Conservation (phyloP, 2,888 invertebrate species). For the Phaedon cochleariae region DNA sequence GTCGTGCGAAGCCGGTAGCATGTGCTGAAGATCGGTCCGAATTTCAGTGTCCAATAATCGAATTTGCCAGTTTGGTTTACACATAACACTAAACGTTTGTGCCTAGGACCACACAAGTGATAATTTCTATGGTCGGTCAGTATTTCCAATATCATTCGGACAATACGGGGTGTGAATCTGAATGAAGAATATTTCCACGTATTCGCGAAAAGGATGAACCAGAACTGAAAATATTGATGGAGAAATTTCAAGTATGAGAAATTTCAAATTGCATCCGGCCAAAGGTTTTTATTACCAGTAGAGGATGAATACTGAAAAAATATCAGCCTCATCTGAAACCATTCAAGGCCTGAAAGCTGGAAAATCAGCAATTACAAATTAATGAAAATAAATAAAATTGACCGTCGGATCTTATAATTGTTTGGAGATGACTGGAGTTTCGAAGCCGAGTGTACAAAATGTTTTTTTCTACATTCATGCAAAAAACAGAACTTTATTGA, state of each 20-base stretch:
- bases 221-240: too few relatives aligned
- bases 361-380: background rate
- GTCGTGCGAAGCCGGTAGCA: too few relatives aligned
- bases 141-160: too few relatives aligned
- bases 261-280: background rate
- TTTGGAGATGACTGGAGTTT: too few relatives aligned
- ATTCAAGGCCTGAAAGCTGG: conserved; percentile 3
- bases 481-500: too few relatives aligned
- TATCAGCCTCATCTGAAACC: background rate
- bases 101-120: background rate
- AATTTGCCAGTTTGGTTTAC: background rate
- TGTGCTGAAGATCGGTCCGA: background rate
- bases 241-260: too few relatives aligned
- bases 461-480: too few relatives aligned
- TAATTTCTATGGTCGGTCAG: background rate
- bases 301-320: conserved; percentile 2
- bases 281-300: background rate
- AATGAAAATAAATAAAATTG: background rate
- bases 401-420: background rate
- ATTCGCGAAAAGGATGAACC: too few relatives aligned
- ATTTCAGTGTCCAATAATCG: background rate
- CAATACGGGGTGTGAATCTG: too few relatives aligned
- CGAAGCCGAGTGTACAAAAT: background rate
- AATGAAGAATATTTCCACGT: too few relatives aligned
- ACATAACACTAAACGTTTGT: background rate